A percentile compares a stretch with the other conserved stretches of the same genome.
Conservation (phyloP, 2,888 invertebrate species). For the Julus scanicus region DNA sequence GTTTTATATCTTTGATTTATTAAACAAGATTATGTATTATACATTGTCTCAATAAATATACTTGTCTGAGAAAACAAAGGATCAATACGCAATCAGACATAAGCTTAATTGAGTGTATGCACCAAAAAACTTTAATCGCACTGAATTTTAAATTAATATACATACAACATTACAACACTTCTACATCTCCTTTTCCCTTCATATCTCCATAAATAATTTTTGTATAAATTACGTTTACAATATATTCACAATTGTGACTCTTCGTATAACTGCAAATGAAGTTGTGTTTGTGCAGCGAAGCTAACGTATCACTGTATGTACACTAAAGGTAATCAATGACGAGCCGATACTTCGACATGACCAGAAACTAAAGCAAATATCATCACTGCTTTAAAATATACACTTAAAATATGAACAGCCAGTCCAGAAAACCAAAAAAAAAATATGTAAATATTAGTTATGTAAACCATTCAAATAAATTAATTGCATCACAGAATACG, state of each 20-base stretch:
- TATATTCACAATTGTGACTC: constrained; percentile 23
- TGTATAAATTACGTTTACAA: constrained; percentile 19
- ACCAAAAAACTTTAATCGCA: too few species aligned
- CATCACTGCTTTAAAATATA: constrained; percentile 21
- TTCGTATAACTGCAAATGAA: not conserved
- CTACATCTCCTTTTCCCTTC: not conserved
- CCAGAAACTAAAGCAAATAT: constrained; percentile 13
- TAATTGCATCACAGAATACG: not conserved
- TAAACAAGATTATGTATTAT: too few species aligned
- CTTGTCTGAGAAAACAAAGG: too few species aligned
- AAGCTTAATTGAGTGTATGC: too few species aligned
- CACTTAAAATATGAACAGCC: not conserved
- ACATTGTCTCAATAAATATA: too few species aligned
- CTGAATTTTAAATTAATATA: too few species aligned
- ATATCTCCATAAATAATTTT: not conserved
- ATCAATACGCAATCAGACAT: too few species aligned
- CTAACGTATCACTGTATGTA: not conserved
- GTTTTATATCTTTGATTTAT: too few species aligned
- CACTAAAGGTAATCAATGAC: not conserved
- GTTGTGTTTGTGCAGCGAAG: not conserved
- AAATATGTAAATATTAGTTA: not conserved
- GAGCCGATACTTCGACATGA: not conserved
- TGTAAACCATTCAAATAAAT: not conserved
- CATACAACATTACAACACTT: not conserved
- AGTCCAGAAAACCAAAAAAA: not conserved